Conservation (phyloP, 2,888 invertebrate species). For the Brenthis daphne region DNA sequence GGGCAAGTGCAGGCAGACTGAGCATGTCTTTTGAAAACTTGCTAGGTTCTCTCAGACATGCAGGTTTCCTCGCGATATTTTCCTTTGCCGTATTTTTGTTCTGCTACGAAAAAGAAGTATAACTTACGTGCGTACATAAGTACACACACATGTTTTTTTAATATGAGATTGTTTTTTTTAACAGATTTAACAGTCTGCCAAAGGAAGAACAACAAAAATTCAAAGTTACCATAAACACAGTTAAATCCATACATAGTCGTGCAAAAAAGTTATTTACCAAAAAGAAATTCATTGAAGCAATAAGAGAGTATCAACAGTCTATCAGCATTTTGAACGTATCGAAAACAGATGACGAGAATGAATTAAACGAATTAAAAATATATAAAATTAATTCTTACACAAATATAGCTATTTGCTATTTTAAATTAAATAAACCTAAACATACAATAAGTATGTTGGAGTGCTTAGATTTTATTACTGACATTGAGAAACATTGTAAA, state of each 20-base stretch:
- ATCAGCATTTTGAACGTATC: constrained; percentile 58
- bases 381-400: constrained; percentile 58
- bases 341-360: constrained; percentile 48
- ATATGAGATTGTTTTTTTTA: constrained; percentile 19
- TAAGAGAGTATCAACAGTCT: constrained; percentile 64
- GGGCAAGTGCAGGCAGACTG: too few relatives aligned
- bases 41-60: too few relatives aligned
- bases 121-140: too few relatives aligned
- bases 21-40: too few relatives aligned
- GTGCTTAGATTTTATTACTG: constrained; percentile 56
- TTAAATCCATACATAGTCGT: constrained; percentile 57
- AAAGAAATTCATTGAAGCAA: constrained; percentile 54
- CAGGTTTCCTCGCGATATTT: too few relatives aligned
- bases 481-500: constrained; percentile 66
- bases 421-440: constrained; percentile 64
- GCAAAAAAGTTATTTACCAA: constrained; percentile 59
- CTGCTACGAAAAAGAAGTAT: too few relatives aligned
- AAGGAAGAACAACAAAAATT: constrained; percentile 63
- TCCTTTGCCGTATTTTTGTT: too few relatives aligned
- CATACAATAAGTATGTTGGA: constrained; percentile 65
- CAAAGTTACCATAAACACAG: constrained; percentile 57
- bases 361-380: constrained; percentile 54
- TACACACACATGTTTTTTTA: neutral
- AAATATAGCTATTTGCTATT: constrained; percentile 69
- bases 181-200: constrained; percentile 69